Base-by-base conservation (phyloP, 2,888 invertebrate genomes). In the Leucozona laternaria region DNA sequence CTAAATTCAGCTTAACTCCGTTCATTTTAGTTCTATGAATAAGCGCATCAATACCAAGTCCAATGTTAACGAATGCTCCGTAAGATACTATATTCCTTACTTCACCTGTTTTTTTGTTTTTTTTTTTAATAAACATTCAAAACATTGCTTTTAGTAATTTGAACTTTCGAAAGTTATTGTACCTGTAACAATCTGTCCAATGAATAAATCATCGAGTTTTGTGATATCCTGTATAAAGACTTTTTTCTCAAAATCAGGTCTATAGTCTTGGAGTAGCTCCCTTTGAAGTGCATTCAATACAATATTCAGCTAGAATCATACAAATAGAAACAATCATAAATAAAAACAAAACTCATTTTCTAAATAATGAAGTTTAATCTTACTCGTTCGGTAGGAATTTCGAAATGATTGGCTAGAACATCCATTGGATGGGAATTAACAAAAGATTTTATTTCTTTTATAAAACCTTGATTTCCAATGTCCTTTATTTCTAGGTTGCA, bases 61-160 rank as follows among this genome's bases (percentile, higher is more conserved):
- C 97, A 88, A 97, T 94, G 91, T 98, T 98, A 0, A 98, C 96
- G 92, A 98, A 98, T 70, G 96, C 96, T 0, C 98, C 98, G 92
- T 98, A 98, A 86, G 97, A 96, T 0, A 97, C 97, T 0, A 97
- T 95, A 92, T 98, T 98, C 20, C 94, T 94, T 0, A 98, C 96
- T 4, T 95, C 95, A 15, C 98, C 97, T 95, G 89, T 4, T 37
- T 34, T 34, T 34, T 34, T 34, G n/a, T n/a, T n/a, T n/a, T n/a
- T n/a, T n/a, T n/a, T n/a, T n/a, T n/a, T n/a, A n/a, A n/a, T n/a
- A n/a, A 57, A 17, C 4, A 28, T n/a, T 8, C 4, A 55, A 7
- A 40, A 22, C 0, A 22, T 13, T 0, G 13, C 4, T 31, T 31
- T 31, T 5, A 11, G 1, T 37, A 22, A 37, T 11, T 7, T 3